Base-by-base conservation (phyloP, 1,140 invertebrate species). In the Aporrectodea caliginosa region DNA sequence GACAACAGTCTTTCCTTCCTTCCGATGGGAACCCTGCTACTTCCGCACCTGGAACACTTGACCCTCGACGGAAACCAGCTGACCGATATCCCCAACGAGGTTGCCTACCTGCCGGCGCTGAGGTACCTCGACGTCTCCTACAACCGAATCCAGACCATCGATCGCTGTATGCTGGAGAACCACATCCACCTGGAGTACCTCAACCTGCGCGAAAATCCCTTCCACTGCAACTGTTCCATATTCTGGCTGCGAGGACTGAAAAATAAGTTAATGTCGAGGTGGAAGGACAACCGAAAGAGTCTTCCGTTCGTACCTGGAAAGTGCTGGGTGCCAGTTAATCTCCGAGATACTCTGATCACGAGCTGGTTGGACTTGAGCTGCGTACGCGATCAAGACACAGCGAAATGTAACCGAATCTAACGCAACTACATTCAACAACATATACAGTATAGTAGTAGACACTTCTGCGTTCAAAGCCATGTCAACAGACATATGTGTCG, bases 141-240 rank as follows among this genome's bases (percentile, higher is more conserved):
- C 33, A 81, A 81, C 58, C 80, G 70, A n/a, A 72, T 81, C n/a
- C 14, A 35, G 71, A 71, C 69, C 16, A 35, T 81, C 31, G 80
- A 81, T 68, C 31, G 68, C n/a, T 81, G 80, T 69, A 14, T 69
- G 16, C 35, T 78, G 16, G 22, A 33, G n/a, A 33, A 74, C 69
- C 35, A 80, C 32, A n/a, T 43, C 6, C 68, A 78, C 69, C 35
- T 81, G 31, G 77, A 78, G 0, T 71, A 22, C 31, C 29, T 81
- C 1, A 81, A 81, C 34, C 76, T 81, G 35, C 32, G 76, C 14
- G 80, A 81, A 71, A 81, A 81, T 34, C 80, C 75, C 16, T 78
- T 81, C 34, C 30, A 76, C 30, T 81, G 80, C 75, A 35, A 72
- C 80, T 81, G 80, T 35, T 68, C 34, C 34, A 69, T 81, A 27